Evolutionary conservation across 2,888 invertebrate genomes (phyloP), one percentile per base, ranked within the genome.

Genomic region (Agrochola lychnidis): DNA sequence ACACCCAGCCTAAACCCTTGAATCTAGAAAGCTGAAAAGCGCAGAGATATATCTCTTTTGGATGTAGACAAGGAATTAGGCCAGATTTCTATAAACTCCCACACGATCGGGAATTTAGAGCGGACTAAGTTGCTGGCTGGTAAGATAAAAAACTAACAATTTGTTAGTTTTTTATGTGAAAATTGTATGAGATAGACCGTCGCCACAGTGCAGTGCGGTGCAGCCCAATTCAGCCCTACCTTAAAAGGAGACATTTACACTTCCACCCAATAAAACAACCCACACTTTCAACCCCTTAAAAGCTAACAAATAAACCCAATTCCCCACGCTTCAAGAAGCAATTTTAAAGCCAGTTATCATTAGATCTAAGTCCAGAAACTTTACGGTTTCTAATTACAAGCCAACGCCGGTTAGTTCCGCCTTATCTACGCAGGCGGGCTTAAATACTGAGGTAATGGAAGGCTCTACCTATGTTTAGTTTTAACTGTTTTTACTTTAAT

Each of bases 331-430:
- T 87, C 76, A 81, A 78, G 73, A 81, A 85, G 87, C 85, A 87
- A 87, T 88, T 88, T 87, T 83, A 87, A 83, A 87, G 73, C 61
- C 36, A 68, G 74, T 85, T 87, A 87, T 87, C 87, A 75, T 72
- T 76, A 63, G 67, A 87, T 87, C 87, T 88, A 73, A 81, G 87
- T 73, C 76, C 78, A 76, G 81, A 76, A 87, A 87, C 83, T 87
- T 87, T 87, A 87, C 89, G 68, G 85, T 80, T 87, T 82, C 85
- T 88, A 87, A 87, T 87, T 87, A 87, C 89, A 82, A 75, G 73
- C 78, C 76, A 66, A 61, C 74, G 57, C 62, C 78, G 79, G 74
- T 76, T 82, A 79, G 87, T 88, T 82, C 70, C 57, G 40, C 73
- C 81, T 88, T 87, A 87, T 87, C 87, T 88, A 76, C 81, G 75